phyloP scores from a whole-genome alignment of 37 sponge, comb jelly and placozoan genomes.

The Agelas oroides region DNA sequence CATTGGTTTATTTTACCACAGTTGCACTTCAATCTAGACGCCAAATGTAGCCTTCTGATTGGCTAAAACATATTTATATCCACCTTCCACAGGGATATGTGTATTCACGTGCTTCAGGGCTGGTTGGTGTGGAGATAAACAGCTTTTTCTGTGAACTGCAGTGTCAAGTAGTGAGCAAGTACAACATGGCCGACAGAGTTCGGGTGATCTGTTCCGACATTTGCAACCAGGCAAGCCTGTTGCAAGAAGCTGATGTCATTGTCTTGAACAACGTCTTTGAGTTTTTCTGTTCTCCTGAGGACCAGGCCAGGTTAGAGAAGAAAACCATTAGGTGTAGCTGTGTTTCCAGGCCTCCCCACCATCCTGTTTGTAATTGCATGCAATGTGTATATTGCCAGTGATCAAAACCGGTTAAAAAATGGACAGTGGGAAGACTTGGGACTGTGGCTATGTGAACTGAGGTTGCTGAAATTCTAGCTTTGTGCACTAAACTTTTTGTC shows the following conservation, averaged over 20 bases:
- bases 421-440: no score
- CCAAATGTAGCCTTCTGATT: no score
- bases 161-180: slow-evolving; percentile 18
- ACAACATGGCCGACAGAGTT: slow-evolving; percentile 26
- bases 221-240: slow-evolving; percentile 33
- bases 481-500: no score
- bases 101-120: slow-evolving; percentile 27
- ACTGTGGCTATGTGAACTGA: no score
- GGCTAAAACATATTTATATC: no score
- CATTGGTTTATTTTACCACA: no score
- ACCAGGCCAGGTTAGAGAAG: slow-evolving; percentile 44
- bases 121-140: slow-evolving; percentile 60
- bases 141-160: slow-evolving; percentile 46
- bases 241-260: slow-evolving; percentile 45
- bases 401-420: neutral
- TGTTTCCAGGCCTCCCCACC: no score
- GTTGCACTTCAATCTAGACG: no score
- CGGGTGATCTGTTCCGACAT: slow-evolving; percentile 48
- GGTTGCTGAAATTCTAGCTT: no score
- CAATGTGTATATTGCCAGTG: neutral
- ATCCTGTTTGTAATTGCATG: no score
- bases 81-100: slow-evolving; percentile 4
- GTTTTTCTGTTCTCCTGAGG: slow-evolving; percentile 43
- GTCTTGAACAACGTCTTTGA: slow-evolving; percentile 75
- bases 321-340: neutral